A percentile compares a stretch with the other conserved stretches of the same genome.
Evolutionary conservation across 2,888 invertebrate species (phyloP).

Genomic region (Resseliella maxima): DNA sequence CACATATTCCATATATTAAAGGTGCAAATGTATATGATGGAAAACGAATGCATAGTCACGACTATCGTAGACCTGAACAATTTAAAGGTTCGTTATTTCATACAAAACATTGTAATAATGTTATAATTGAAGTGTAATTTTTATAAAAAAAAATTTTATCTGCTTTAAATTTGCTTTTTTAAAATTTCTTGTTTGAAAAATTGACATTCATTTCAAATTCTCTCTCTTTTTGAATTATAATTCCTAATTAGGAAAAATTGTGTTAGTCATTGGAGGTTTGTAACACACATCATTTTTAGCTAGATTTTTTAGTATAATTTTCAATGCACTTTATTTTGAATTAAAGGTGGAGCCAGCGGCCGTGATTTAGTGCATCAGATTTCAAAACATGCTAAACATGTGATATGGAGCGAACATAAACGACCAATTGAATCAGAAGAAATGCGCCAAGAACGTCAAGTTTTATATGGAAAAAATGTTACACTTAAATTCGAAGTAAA

Average conservation of each 20-base stretch:
- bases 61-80: slow-evolving; percentile 79
- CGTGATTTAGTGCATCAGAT: background rate
- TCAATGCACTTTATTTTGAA: background rate
- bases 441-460: background rate
- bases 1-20: slow-evolving; percentile 76
- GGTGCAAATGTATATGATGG: slow-evolving; percentile 76
- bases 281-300: too few relatives aligned
- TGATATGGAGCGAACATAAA: background rate
- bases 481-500: background rate
- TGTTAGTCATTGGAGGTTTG: too few relatives aligned
- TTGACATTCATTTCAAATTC: too few relatives aligned
- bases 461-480: background rate
- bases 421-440: background rate
- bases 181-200: too few relatives aligned
- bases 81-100: slow-evolving; percentile 72
- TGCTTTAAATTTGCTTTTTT: too few relatives aligned
- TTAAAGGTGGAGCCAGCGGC: background rate
- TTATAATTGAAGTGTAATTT: too few relatives aligned
- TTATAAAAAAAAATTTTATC: too few relatives aligned
- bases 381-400: background rate
- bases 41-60: slow-evolving; percentile 80
- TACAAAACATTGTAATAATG: too few relatives aligned
- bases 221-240: too few relatives aligned
- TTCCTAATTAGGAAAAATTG: too few relatives aligned
- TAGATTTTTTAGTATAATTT: too few relatives aligned